Percentiles rank a stretch among this genome's conserved stretches.
phyloP scores from a whole-genome alignment of 2,113 vertebrate species.

The Petroica traversi region DNA sequence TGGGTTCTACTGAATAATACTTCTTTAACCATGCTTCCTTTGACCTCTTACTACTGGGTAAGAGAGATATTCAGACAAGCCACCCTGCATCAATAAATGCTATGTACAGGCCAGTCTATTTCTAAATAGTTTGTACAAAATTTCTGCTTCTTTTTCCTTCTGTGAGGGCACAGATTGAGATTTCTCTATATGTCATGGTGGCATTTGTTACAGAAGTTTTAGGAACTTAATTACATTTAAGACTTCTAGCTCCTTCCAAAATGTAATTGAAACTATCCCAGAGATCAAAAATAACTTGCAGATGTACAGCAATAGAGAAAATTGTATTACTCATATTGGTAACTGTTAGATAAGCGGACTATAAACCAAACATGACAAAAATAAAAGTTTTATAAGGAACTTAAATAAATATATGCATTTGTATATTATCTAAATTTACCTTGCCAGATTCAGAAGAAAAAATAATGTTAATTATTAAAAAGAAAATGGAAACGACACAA shows the following conservation, averaged over 20 bases:
- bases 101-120: background rate
- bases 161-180: background rate
- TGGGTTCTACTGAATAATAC: background rate
- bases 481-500: background rate
- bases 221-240: background rate
- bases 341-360: background rate
- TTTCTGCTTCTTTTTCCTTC: background rate
- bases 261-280: background rate
- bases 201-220: background rate
- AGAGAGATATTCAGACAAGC: background rate
- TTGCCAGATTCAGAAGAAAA: background rate
- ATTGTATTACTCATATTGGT: background rate
- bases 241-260: background rate
- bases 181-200: background rate
- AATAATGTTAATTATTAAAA: background rate
- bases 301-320: background rate
- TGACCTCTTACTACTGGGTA: background rate
- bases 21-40: background rate
- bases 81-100: background rate
- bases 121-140: background rate
- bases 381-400: background rate
- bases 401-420: background rate
- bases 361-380: background rate
- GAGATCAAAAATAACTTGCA: background rate
- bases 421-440: background rate